A percentile compares a stretch with the other conserved stretches of the same genome.
phyloP scores from a whole-genome alignment of 1,140 invertebrate genomes.

The Druon quercuslanigerum region DNA sequence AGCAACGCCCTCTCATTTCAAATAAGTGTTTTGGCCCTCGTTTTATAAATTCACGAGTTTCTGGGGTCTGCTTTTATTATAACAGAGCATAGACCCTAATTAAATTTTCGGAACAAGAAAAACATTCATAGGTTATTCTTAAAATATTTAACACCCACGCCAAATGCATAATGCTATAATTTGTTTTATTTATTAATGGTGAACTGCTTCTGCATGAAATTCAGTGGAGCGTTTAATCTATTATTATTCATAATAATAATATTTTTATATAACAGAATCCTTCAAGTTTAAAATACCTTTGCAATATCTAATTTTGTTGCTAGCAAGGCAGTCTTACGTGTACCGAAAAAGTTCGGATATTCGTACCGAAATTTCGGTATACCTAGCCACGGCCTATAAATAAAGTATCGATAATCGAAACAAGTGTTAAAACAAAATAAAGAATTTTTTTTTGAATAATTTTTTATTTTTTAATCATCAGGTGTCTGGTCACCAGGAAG shows the following conservation, averaged over 20 bases:
- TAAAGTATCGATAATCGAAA: too few relatives aligned
- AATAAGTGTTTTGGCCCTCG: slow-evolving; percentile 55
- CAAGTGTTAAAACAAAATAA: not conserved
- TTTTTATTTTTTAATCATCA: slow-evolving; percentile 52
- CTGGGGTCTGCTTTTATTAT: slow-evolving; percentile 48
- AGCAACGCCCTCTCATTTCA: slow-evolving; percentile 52
- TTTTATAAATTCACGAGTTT: slow-evolving; percentile 53
- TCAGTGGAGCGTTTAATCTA: too few relatives aligned
- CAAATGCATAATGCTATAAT: not conserved
- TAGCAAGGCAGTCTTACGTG: too few relatives aligned
- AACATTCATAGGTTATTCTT: not conserved
- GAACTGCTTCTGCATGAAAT: too few relatives aligned
- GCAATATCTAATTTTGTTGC: too few relatives aligned
- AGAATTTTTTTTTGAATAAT: not conserved
- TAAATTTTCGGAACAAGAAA: slow-evolving; percentile 3
- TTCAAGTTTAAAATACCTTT: too few relatives aligned
- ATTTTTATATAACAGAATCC: too few relatives aligned
- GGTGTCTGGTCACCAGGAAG: slow-evolving; percentile 76
- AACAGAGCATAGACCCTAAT: slow-evolving; percentile 59
- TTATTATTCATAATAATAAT: too few relatives aligned
- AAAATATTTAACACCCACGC: not conserved
- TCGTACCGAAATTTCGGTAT: too few relatives aligned
- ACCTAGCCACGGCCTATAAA: too few relatives aligned
- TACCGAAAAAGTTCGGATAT: too few relatives aligned
- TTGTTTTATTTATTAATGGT: too few relatives aligned